These are phyloP conservation scores for Hemicentrotus pulcherrimus DNA, from an alignment of 35 echinoderm and acorn worm species.

Conservation along the genomic window DNA sequence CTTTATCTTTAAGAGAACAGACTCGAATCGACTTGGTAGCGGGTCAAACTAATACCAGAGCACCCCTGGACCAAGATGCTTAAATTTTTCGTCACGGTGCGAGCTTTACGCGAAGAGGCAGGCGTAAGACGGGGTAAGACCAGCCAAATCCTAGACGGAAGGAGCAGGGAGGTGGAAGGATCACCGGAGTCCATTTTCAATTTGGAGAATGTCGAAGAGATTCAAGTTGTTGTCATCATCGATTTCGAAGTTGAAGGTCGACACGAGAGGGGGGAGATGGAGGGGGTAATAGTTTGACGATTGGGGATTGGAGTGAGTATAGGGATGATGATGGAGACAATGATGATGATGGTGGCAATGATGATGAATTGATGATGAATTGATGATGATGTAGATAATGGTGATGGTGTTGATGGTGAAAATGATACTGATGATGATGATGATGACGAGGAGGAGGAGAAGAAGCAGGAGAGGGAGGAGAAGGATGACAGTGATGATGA, in stretches of 20 bases:
- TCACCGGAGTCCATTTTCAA: neutral
- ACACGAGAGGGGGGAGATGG: neutral
- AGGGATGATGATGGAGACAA: neutral
- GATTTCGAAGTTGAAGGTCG: slow-evolving; percentile 16
- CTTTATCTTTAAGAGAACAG: neutral
- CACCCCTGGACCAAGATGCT: neutral
- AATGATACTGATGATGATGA: neutral
- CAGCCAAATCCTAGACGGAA: slow-evolving; percentile 19
- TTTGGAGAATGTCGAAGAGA: slow-evolving; percentile 33
- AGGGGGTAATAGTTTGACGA: neutral
- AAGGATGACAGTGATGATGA: neutral
- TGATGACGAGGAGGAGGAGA: neutral
- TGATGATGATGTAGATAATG: neutral
- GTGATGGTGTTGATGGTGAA: neutral
- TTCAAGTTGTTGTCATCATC: neutral
- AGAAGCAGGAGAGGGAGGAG: neutral
- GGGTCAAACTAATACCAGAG: neutral
- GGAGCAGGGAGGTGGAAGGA: slow-evolving; percentile 32
- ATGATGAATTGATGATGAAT: neutral
- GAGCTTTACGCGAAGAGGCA: slow-evolving; percentile 1
- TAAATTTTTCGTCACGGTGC: slow-evolving; percentile 36
- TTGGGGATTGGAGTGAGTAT: neutral
- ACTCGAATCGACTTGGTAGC: neutral
- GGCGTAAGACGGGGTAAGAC: neutral
- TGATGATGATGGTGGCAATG: neutral